Conservation (phyloP, 2,797 vertebrate genomes). For the Oreortyx pictus region DNA sequence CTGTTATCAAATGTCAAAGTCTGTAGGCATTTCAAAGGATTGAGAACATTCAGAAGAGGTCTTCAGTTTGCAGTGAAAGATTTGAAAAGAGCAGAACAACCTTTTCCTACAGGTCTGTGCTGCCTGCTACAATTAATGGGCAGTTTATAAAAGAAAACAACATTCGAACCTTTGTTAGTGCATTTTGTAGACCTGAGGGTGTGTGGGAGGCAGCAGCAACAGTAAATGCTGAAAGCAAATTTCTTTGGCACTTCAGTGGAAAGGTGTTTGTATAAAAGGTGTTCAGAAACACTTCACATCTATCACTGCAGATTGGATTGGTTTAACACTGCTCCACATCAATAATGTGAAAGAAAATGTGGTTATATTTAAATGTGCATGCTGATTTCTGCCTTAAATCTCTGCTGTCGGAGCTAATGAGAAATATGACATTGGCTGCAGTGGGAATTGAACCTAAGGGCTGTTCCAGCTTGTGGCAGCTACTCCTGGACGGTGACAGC, state of each 20-base stretch:
- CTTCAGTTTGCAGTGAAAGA: neutral
- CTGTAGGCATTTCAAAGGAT: slow-evolving; percentile 24
- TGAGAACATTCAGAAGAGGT: neutral
- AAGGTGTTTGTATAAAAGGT: slow-evolving; percentile 28
- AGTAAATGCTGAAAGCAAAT: slow-evolving; percentile 46
- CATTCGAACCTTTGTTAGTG: slow-evolving; percentile 49
- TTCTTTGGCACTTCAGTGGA: slow-evolving; percentile 31
- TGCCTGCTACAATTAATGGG: slow-evolving; percentile 26
- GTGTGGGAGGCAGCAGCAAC: slow-evolving; percentile 43
- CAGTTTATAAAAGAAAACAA: slow-evolving; percentile 30
- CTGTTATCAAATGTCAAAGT: slow-evolving; percentile 29
- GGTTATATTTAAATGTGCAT: neutral
- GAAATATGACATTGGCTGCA: neutral
- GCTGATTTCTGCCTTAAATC: neutral
- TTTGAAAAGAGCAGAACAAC: slow-evolving; percentile 11
- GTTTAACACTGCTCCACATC: neutral
- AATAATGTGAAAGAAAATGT: neutral
- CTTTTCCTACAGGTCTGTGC: slow-evolving; percentile 13
- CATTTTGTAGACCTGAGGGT: slow-evolving; percentile 28
- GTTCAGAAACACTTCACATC: neutral
- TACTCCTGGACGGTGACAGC: neutral
- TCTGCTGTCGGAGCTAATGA: neutral
- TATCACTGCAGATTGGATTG: neutral
- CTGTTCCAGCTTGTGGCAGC: neutral
- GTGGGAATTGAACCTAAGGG: neutral